A percentile compares a stretch with the other conserved stretches of the same genome.
Evolutionary conservation across 2,888 invertebrate species (phyloP).

Genomic region (Arctia plantaginis): DNA sequence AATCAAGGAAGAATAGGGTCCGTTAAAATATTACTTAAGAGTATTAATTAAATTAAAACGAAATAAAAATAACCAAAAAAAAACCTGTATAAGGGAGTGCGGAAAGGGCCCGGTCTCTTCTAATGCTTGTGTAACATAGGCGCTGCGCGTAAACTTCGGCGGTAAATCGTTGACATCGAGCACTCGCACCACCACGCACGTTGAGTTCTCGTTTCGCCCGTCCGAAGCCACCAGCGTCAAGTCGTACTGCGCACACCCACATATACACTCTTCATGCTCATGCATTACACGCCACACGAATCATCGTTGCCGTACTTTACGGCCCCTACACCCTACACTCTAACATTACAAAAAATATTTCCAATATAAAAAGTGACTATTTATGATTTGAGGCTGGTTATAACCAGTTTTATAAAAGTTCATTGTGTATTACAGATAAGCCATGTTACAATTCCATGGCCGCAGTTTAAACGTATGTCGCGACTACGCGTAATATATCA

Average conservation of each 20-base stretch:
- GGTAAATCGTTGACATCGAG: constrained; percentile 96
- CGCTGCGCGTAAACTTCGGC: constrained; percentile 91
- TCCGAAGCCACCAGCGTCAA: constrained; percentile 95
- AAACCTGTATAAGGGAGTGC: constrained; percentile 90
- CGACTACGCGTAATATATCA: constrained; percentile 65
- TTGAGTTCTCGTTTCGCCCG: constrained; percentile 95
- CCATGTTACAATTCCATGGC: constrained; percentile 59
- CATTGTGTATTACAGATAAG: constrained; percentile 64
- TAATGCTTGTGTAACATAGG: constrained; percentile 90
- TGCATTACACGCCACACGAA: constrained; percentile 62
- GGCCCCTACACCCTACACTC: no score
- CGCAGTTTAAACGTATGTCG: constrained; percentile 62
- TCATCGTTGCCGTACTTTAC: constrained; percentile 3
- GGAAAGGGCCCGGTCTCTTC: constrained; percentile 93
- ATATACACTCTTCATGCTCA: constrained; percentile 80
- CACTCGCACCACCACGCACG: constrained; percentile 92
- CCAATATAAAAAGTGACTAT: constrained; percentile 25
- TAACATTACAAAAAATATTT: background rate
- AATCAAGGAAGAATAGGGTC: constrained; percentile 29
- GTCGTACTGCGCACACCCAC: constrained; percentile 90
- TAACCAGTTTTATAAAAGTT: constrained; percentile 54
- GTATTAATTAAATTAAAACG: constrained; percentile 30
- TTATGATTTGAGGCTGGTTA: constrained; percentile 47
- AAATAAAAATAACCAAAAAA: constrained; percentile 61
- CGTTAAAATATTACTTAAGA: background rate